phyloP scores from a whole-genome alignment of 1,140 invertebrate species.

The Zophobas morio region DNA sequence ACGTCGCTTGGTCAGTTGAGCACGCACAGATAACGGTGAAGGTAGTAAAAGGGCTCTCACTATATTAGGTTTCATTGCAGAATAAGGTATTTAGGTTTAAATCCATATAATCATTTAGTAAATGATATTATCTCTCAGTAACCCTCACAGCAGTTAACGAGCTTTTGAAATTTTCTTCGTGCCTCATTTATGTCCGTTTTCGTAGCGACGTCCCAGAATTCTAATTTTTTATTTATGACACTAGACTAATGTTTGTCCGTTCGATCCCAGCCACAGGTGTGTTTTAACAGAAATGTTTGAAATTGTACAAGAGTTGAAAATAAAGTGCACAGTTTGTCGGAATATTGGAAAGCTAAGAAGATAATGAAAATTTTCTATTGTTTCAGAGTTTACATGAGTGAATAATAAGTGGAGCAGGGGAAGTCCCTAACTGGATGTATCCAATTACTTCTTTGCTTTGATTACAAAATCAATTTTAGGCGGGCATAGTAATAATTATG shows the following conservation, averaged over 20 bases:
- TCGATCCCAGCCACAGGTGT: background rate
- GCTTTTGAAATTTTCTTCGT: background rate
- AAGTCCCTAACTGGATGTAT: background rate
- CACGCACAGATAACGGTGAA: background rate
- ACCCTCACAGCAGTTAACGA: background rate
- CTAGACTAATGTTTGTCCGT: too few species aligned
- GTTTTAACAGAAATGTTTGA: background rate
- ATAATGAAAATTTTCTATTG: too few species aligned
- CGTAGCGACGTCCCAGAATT: too few species aligned
- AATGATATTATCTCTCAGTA: background rate
- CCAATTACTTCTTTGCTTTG: conserved; percentile 9
- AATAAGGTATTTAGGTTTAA: conserved; percentile 7
- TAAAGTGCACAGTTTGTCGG: background rate
- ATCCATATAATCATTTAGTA: background rate
- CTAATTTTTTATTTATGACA: too few species aligned
- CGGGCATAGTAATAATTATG: conserved; percentile 2
- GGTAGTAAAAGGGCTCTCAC: conserved; percentile 3
- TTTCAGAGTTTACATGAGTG: conserved; percentile 8
- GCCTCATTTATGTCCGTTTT: background rate
- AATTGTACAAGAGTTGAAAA: background rate
- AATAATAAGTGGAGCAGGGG: background rate
- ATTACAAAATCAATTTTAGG: conserved; percentile 31
- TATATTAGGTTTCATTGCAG: background rate
- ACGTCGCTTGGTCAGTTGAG: background rate
- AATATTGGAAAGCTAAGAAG: background rate